Conservation (phyloP, 2,113 vertebrate species). For the Platysteira castanea region DNA sequence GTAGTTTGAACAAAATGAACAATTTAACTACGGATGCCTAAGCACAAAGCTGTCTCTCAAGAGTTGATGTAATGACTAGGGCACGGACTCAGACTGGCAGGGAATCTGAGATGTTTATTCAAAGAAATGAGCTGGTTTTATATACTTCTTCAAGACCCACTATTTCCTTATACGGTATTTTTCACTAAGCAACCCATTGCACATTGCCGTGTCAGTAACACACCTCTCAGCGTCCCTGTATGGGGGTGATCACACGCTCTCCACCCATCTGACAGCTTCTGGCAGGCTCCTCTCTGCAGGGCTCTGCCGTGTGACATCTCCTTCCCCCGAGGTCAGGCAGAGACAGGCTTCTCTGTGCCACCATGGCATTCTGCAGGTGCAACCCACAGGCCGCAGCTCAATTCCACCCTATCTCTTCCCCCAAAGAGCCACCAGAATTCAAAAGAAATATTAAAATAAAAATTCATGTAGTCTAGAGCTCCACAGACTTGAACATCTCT, state of each 20-base stretch:
- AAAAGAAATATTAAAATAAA: not conserved
- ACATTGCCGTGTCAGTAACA: not conserved
- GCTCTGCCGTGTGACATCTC: not conserved
- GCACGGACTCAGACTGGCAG: not conserved
- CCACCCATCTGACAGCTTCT: rapidly evolving
- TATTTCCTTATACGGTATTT: not conserved
- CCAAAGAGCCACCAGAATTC: not conserved
- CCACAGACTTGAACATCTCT: not conserved
- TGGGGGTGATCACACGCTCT: not conserved
- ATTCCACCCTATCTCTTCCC: not conserved
- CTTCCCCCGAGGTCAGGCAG: not conserved
- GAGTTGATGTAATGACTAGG: not conserved
- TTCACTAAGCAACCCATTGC: not conserved
- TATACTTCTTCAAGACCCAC: not conserved
- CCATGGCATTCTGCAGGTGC: not conserved
- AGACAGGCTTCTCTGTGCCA: not conserved
- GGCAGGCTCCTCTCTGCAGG: not conserved
- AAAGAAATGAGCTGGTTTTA: not conserved
- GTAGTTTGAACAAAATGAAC: not conserved
- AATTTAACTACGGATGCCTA: not conserved
- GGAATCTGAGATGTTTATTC: not conserved
- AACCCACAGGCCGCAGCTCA: not conserved
- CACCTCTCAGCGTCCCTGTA: not conserved
- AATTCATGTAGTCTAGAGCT: not conserved
- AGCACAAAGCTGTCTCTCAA: not conserved